Conservation (phyloP, 2,888 invertebrate species). For the Rapana venosa region DNA sequence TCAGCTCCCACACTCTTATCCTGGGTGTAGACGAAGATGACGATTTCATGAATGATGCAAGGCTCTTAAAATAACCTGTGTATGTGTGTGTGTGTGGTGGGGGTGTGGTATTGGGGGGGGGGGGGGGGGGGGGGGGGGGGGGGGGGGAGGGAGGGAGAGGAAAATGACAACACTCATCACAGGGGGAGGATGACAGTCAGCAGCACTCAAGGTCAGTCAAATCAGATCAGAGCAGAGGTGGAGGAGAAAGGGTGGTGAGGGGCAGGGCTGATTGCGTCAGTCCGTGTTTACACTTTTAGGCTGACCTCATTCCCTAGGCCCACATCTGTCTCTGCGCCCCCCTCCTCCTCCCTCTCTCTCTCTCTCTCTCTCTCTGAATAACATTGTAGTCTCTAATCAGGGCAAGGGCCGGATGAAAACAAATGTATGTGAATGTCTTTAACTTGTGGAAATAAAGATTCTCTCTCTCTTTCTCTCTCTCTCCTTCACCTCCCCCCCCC, state of each 20-base stretch:
- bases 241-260: neutral
- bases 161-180: too few species aligned
- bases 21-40: neutral
- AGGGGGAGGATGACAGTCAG: too few species aligned
- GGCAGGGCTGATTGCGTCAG: too few species aligned
- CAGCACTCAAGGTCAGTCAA: too few species aligned
- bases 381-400: neutral
- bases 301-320: neutral
- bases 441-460: neutral
- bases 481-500: neutral
- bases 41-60: neutral
- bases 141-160: too few species aligned
- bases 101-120: too few species aligned
- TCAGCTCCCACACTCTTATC: too few species aligned
- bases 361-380: neutral
- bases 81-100: too few species aligned
- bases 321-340: neutral
- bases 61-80: neutral
- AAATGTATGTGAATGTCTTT: neutral
- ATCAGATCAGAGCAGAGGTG: neutral
- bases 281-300: neutral
- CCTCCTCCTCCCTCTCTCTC: neutral
- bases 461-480: too few species aligned
- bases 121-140: too few species aligned
- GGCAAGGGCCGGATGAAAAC: neutral